Conservation (phyloP, 2,888 invertebrate genomes). For the Amaurobius ferox region DNA sequence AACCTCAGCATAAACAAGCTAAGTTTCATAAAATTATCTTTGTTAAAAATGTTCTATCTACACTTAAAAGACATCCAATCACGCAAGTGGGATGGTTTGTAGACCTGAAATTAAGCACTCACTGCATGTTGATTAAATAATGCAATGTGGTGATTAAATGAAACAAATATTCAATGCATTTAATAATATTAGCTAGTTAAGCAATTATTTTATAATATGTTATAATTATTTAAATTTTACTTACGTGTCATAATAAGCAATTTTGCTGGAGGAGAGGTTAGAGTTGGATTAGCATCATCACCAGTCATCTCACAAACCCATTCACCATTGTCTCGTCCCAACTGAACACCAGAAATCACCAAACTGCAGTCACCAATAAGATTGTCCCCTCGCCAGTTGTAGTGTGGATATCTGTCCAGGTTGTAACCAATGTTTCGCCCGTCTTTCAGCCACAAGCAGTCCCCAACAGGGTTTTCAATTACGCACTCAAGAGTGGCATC, state of each 20-base stretch:
- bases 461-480: constrained; percentile 63
- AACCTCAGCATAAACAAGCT: too few relatives aligned
- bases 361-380: constrained; percentile 71
- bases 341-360: constrained; percentile 33
- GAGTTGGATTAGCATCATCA: constrained; percentile 65
- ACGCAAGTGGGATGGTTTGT: too few relatives aligned
- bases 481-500: constrained; percentile 69
- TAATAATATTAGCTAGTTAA: not conserved
- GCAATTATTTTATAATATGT: not conserved
- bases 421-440: constrained; percentile 70
- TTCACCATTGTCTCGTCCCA: constrained; percentile 69
- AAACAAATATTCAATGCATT: not conserved
- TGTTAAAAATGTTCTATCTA: too few relatives aligned
- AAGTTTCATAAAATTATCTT: too few relatives aligned
- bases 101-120: not conserved
- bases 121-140: too few relatives aligned
- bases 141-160: too few relatives aligned
- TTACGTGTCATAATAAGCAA: constrained; percentile 46
- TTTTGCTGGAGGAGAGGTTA: constrained; percentile 65
- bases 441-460: constrained; percentile 73
- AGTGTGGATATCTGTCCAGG: constrained; percentile 52
- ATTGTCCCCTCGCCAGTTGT: constrained; percentile 58
- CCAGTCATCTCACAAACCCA: constrained; percentile 73
- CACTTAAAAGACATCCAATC: too few relatives aligned
- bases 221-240: not conserved